A percentile compares a stretch with the other conserved stretches of the same genome.
Conservation (phyloP, 2,113 vertebrate species). For the Pelobates fuscus region DNA sequence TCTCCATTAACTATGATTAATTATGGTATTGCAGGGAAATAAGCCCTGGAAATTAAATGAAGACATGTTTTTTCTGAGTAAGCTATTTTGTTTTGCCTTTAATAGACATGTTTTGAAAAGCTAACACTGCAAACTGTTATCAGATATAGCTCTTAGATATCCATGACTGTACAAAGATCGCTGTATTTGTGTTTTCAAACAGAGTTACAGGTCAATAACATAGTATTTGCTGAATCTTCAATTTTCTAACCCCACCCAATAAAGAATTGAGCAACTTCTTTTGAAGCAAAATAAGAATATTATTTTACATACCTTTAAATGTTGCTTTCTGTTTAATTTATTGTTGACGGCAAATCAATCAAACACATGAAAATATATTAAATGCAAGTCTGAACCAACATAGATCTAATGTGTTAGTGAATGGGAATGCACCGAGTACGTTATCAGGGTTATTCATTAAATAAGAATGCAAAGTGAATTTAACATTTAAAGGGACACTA, state of each 20-base stretch:
- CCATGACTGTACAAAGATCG: not conserved
- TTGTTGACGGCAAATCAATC: no score
- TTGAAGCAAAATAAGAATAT: not conserved
- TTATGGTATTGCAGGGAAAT: no score
- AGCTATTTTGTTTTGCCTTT: constrained; percentile 7
- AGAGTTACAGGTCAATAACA: not conserved
- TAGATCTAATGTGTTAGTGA: no score
- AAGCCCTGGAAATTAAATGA: no score
- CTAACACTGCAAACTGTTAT: constrained; percentile 25
- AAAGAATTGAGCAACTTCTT: not conserved
- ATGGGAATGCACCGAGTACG: no score
- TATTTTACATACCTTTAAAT: not conserved
- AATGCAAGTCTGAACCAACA: no score
- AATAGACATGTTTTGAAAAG: not conserved
- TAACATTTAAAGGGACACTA: no score
- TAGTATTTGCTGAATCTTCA: not conserved
- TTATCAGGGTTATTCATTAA: no score
- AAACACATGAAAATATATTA: no score
- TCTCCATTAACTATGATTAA: not conserved
- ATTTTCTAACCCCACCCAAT: not conserved
- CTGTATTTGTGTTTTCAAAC: not conserved
- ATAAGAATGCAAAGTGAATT: no score
- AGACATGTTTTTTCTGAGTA: not conserved
- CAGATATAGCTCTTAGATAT: not conserved
- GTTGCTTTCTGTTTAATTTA: not conserved